Base-by-base conservation (phyloP, 1,140 invertebrate genomes). In the Drosophila santomea region DNA sequence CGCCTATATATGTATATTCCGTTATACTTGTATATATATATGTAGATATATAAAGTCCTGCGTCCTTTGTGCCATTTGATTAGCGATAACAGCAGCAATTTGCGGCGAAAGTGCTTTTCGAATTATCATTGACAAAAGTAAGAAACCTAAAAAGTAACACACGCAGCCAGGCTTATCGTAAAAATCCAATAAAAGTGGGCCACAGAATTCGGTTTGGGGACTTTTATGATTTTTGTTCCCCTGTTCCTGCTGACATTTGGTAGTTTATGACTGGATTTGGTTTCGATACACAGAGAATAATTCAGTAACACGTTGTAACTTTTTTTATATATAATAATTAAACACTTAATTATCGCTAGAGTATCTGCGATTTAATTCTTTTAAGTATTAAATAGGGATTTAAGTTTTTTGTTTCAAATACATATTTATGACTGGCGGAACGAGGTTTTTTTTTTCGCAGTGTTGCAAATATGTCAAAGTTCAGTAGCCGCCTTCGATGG, bases 61-160 rank as follows among this genome's bases (percentile, higher is more conserved):
- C 7, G 20, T 15, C 28, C 39, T 41, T 41, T 63, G 54, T 54
- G 55, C 41, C 61, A 60, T 63, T 56, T 71, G 69, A 88, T 86
- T 72, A 62, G 75, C 60, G 83, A 86, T 86, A 88, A 88, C 58
- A 82, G 71, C 83, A 62, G 73, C 83, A 79, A 82, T 86, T 88
- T 86, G 74, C 71, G 50, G 52, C 58, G 68, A 78, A 75, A 85
- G 78, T 85, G 82, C 82, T 71, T 43, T 63, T 50, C 80, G 57
- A 71, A 75, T 52, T 61, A 74, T 58, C 56, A 58, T 23, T 60
- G 54, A 38, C 32, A 50, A 50, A 44, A 58, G 52, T 48, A 25
- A 48, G 36, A 58, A 60, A 61, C 58, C 41, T 39, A 54, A 44
- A 47, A 56, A 62, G 23, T 32, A 36, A 39, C 20, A 52, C 35